Percentiles rank a stretch among this genome's conserved stretches.
Conservation (phyloP, 1,140 invertebrate genomes). For the Drosophila ercepeae region DNA sequence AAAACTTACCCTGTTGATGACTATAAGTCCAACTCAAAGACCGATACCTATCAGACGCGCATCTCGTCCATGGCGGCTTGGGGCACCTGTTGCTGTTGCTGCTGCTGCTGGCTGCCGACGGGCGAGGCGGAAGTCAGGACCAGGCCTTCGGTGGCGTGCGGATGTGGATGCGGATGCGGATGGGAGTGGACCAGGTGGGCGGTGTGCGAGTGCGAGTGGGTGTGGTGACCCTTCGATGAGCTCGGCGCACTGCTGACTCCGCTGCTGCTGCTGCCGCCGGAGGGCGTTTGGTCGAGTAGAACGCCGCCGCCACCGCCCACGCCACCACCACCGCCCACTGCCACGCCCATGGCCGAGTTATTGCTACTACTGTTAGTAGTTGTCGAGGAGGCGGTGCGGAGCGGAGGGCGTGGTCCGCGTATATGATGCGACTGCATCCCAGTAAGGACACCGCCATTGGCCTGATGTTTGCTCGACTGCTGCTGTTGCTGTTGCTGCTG, state of each 20-base stretch:
- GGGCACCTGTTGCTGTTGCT: conserved; percentile 86
- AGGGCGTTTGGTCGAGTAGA: conserved; percentile 79
- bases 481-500: conserved; percentile 62
- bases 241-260: conserved; percentile 84
- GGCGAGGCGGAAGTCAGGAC: conserved; percentile 66
- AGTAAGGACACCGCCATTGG: conserved; percentile 72
- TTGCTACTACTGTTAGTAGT: conserved; percentile 83
- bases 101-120: conserved; percentile 57
- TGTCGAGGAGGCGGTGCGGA: conserved; percentile 78
- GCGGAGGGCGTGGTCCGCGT: conserved; percentile 78
- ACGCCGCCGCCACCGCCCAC: conserved; percentile 41
- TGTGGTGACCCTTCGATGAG: conserved; percentile 85
- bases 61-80: conserved; percentile 92
- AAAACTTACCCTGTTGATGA: conserved; percentile 76
- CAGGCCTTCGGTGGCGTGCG: conserved; percentile 79
- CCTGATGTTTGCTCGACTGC: conserved; percentile 73
- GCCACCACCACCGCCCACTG: conserved; percentile 13
- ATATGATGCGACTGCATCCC: conserved; percentile 75
- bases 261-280: conserved; percentile 85
- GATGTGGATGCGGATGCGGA: conserved; percentile 14
- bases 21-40: conserved; percentile 84
- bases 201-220: conserved; percentile 61
- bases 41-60: conserved; percentile 91
- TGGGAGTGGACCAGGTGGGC: conserved; percentile 59
- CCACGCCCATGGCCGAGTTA: conserved; percentile 61